phyloP scores from a whole-genome alignment of 2,113 vertebrate species.

The Tachuris rubrigastra region DNA sequence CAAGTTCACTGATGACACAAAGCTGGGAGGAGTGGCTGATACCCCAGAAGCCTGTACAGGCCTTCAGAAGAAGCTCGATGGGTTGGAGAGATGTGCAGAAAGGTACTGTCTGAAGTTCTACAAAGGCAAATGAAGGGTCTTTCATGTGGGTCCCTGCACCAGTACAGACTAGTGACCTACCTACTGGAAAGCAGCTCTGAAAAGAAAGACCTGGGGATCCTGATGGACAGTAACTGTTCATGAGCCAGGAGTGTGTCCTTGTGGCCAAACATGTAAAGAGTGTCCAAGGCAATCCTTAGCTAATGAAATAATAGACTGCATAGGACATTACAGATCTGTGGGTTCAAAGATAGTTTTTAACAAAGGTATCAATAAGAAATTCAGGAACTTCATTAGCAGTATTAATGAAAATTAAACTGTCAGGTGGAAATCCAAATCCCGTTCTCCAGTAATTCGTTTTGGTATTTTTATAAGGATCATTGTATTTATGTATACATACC shows the following conservation, averaged over 20 bases:
- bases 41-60: not conserved
- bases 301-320: not conserved
- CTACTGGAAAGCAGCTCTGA: not conserved
- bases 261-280: not conserved
- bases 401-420: not conserved
- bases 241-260: not conserved
- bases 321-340: not conserved
- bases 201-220: not conserved
- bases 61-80: not conserved
- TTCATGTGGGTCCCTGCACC: no score
- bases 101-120: not conserved
- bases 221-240: not conserved
- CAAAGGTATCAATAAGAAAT: not conserved
- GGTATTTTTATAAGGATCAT: not conserved
- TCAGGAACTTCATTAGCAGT: not conserved
- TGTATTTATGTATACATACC: not conserved
- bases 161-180: not conserved
- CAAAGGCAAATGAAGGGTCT: not conserved
- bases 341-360: not conserved
- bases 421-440: not conserved
- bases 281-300: not conserved
- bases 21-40: not conserved
- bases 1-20: not conserved
- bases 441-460: not conserved
- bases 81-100: not conserved